Evolutionary conservation across 2,888 invertebrate genomes (phyloP).

Genomic region (Pammene fasciana): DNA sequence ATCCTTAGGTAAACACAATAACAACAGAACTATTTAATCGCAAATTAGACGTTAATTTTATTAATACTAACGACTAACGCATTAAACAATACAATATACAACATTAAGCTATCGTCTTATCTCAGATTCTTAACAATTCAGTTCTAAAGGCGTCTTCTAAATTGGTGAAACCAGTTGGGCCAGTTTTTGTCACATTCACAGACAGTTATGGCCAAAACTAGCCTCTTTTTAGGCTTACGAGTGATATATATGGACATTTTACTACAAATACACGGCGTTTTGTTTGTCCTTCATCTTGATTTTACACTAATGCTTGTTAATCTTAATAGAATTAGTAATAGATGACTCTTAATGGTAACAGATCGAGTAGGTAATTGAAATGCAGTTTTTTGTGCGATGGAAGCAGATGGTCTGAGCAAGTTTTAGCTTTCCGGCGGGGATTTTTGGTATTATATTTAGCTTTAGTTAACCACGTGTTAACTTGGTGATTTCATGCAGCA

Average conservation of each 20-base stretch:
- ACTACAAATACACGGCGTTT: not conserved
- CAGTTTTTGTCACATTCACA: constrained; percentile 44
- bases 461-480: no score
- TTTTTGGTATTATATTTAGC: not conserved
- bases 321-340: not conserved
- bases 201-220: constrained; percentile 42
- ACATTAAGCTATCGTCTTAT: not conserved
- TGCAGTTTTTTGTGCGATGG: not conserved
- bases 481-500: not conserved
- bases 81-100: not conserved
- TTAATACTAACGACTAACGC: not conserved
- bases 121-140: constrained; percentile 9
- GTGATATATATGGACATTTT: no score
- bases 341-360: not conserved
- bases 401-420: not conserved
- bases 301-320: not conserved
- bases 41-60: no score
- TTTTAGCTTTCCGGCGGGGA: constrained; percentile 3
- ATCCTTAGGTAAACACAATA: not conserved
- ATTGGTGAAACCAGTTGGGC: constrained; percentile 45
- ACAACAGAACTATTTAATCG: no score
- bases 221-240: not conserved
- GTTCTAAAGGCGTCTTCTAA: constrained; percentile 34
- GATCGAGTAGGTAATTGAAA: not conserved
- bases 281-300: constrained; percentile 16